Evolutionary conservation across 2,113 vertebrate species (phyloP).

Genomic region (Nycticryphes semicollaris): DNA sequence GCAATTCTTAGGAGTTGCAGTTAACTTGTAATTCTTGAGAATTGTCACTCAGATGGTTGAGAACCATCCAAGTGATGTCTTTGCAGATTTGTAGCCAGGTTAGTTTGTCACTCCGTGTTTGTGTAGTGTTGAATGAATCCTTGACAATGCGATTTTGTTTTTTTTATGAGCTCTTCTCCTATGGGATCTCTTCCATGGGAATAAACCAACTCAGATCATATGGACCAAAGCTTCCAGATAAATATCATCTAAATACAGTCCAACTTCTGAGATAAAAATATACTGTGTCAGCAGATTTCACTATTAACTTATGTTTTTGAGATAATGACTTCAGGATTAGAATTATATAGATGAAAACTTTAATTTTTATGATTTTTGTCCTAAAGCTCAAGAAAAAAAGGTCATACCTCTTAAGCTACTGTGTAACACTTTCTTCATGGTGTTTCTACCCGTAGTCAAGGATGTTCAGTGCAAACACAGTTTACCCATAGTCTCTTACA

Average conservation of each 20-base stretch:
- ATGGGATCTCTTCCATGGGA: not conserved
- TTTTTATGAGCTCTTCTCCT: not conserved
- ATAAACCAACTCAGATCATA: not conserved
- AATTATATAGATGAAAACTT: not conserved
- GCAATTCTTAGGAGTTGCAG: not conserved
- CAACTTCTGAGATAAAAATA: not conserved
- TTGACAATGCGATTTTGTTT: not conserved
- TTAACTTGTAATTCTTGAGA: too few relatives aligned
- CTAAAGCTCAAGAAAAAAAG: not conserved
- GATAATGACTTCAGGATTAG: not conserved
- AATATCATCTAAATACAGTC: not conserved
- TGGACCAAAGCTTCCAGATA: not conserved
- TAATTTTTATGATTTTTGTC: not conserved
- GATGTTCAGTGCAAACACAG: not conserved
- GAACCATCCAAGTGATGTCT: fast-evolving
- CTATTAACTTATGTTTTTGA: not conserved
- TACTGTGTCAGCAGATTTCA: not conserved
- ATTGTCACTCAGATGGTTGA: not conserved
- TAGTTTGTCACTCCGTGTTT: not conserved
- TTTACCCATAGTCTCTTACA: not conserved
- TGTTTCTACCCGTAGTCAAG: not conserved
- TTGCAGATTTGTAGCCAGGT: not conserved
- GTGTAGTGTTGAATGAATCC: not conserved
- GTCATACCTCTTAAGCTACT: not conserved
- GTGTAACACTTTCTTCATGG: not conserved